Evolutionary conservation across 1,140 invertebrate genomes (phyloP), one percentile per base, ranked within the genome.

Genomic region (Gryon sp.): DNA sequence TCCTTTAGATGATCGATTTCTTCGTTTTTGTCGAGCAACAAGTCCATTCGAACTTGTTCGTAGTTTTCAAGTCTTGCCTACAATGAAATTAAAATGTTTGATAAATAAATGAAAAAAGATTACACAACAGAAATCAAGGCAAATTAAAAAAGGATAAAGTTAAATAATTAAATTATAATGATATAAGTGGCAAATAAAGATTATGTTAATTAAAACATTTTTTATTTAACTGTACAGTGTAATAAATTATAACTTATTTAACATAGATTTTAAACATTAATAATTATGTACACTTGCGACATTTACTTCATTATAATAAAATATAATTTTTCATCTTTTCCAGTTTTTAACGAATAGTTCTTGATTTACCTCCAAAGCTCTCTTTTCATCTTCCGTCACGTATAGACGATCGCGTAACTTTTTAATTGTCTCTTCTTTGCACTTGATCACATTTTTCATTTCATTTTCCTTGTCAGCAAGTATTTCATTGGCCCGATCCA

Each of bases 21-120:
- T 24, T 91, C 91, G 72, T 93, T 93, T 72, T 93, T 93, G 62
- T 93, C 92, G 0, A 90, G 90, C 41, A 93, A 79, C 80, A 93
- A 65, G 9, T 88, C 82, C 0, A 81, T 48, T 18, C 87, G 85
- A 9, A 72, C 62, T 1, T 82, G 82, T 26, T 87, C 86, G 18
- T 87, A 84, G 2, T 59, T 69, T 4, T 80, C 82, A 2, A 87
- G 24, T 55, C 83, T 85, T 0, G 73, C 18, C 72, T 84, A 36
- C n/a, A n/a, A n/a, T n/a, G n/a, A 26, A 76, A 73, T 12, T 43
- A 24, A 43, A 9, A 62, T 20, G 4, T 41, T 19, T 26, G 14
- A 46, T 32, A 63, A 18, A 36, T 50, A 40, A 24, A 12, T n/a
- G 9, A 45, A 11, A 26, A 24, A 20, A 55, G 9, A 9, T 36